Base-by-base conservation (phyloP, 2,113 vertebrate species). In the Lepisosteus oculatus region DNA sequence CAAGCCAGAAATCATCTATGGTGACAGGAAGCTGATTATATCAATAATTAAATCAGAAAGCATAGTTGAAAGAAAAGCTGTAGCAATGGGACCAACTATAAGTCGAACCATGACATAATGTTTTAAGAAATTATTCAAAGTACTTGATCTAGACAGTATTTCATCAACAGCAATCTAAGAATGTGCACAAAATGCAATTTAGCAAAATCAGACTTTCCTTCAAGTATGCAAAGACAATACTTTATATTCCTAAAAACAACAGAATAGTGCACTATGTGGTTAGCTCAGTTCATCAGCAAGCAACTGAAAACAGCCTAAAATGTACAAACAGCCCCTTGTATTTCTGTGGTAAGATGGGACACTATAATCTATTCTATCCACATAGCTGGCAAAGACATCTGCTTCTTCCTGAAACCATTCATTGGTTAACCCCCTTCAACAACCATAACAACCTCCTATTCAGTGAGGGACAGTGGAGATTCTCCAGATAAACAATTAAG, bases 351-450 rank as follows among this genome's bases (percentile, higher is more conserved):
- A 81, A 76, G 76, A 70, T 83, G 85, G 82, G 79, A 68, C 72
- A 54, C 67, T 55, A 69, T 64, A 54, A 77, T 67, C 77, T 77
- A 79, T 71, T 81, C 76, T 78, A 76, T 79, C 71, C 76, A 79
- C n/a, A 59, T 59, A n/a, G 78, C 76, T 73, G 76, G 71, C 54
- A 66, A 72, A 72, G 77, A 56, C 69, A 45, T 68, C 54, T 57
- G 70, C 71, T 68, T 79, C 72, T 67, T 77, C 11, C 75, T 72
- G 59, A 82, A 73, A 69, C 85, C 82, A 84, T 79, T 86, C 79
- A 83, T 75, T 76, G 81, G 79, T 80, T 87, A 87, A 88, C 83
- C 77, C 79, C 77, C 64, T 78, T 75, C 86, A 87, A 91, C 86
- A 86, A 76, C 85, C 87, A 71, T 77, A 62, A 80, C 77, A 43